phyloP scores from a whole-genome alignment of 2,888 invertebrate genomes.

The Lycaena phlaeas region DNA sequence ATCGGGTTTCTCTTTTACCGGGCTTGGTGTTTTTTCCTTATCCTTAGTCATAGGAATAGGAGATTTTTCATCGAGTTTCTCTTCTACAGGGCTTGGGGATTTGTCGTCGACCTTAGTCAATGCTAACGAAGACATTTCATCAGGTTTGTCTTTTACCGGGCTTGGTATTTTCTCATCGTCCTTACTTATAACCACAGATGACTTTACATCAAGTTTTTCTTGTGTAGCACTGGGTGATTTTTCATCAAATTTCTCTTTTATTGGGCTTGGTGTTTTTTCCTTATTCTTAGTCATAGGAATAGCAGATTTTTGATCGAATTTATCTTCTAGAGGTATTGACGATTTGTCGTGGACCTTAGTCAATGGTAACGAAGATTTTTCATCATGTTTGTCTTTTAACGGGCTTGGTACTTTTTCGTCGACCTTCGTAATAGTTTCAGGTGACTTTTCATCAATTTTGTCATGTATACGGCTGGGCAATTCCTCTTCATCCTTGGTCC shows the following conservation, averaged over 20 bases:
- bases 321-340: background rate
- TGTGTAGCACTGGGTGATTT: background rate
- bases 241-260: no score
- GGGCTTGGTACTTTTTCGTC: constrained; percentile 14
- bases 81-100: constrained; percentile 10
- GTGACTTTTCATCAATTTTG: background rate
- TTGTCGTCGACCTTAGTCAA: background rate
- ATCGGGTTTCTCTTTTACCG: background rate
- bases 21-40: no score
- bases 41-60: background rate
- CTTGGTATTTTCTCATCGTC: constrained; percentile 12
- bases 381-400: background rate
- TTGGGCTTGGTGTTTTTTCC: constrained; percentile 12
- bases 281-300: background rate
- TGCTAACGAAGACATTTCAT: background rate
- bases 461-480: background rate
- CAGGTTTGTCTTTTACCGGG: background rate
- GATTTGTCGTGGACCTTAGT: no score
- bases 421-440: background rate
- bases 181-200: background rate
- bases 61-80: background rate
- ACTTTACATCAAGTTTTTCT: background rate
- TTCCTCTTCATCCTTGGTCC: no score
- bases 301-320: background rate
- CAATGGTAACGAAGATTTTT: background rate